Evolutionary conservation across 2,797 vertebrate species (phyloP).

Genomic region (Limnodromus scolopaceus): DNA sequence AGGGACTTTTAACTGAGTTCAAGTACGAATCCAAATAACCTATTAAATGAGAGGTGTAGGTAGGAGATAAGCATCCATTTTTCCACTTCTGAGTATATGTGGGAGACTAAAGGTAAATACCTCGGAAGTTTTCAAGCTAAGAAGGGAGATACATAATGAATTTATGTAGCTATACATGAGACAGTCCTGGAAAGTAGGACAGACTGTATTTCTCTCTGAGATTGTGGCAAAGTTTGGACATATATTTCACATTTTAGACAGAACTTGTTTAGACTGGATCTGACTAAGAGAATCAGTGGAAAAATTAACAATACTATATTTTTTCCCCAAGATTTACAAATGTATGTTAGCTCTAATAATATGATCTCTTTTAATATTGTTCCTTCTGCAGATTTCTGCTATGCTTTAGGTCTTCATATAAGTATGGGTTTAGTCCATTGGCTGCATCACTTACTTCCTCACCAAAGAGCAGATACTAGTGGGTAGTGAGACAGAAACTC

Average conservation of each 20-base stretch:
- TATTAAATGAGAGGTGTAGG: neutral
- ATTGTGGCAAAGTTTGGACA: neutral
- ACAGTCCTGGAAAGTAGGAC: neutral
- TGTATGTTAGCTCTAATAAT: neutral
- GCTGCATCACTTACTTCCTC: neutral
- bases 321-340: neutral
- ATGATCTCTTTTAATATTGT: neutral
- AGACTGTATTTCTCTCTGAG: neutral
- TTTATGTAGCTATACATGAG: neutral
- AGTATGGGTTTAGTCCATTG: neutral
- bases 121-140: neutral
- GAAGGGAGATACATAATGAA: neutral
- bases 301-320: neutral
- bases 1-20: conserved; percentile 1
- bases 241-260: neutral
- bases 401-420: neutral
- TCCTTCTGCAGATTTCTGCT: neutral
- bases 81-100: neutral
- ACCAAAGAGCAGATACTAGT: neutral
- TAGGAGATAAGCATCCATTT: neutral
- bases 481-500: neutral
- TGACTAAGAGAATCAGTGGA: neutral
- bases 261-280: neutral
- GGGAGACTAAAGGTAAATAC: neutral
- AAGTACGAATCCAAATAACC: neutral